Evolutionary conservation across 2,888 invertebrate species (phyloP).

Genomic region (Desoria tigrina): DNA sequence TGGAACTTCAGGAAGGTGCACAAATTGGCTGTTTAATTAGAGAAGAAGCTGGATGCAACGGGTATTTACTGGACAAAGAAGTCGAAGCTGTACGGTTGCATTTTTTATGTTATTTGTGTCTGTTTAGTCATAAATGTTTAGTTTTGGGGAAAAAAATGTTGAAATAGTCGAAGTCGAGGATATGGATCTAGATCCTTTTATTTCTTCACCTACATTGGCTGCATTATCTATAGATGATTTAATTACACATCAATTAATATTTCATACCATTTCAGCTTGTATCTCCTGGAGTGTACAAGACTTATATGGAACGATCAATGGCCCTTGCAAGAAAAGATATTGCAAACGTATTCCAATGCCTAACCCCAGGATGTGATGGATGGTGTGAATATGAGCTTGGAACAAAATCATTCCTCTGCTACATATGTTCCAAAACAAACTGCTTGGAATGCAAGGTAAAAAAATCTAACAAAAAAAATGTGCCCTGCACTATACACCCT

Average conservation of each 20-base stretch:
- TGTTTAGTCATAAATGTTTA: no score
- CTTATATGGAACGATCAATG: conserved; percentile 76
- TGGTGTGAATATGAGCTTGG: conserved; percentile 88
- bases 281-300: conserved; percentile 70
- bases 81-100: conserved; percentile 3
- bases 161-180: no score
- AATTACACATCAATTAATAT: not conserved
- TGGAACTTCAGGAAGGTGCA: conserved; percentile 17
- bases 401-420: conserved; percentile 70
- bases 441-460: conserved; percentile 25
- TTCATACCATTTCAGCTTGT: conserved; percentile 62
- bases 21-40: conserved; percentile 19
- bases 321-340: conserved; percentile 74
- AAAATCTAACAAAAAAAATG: not conserved
- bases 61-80: conserved; percentile 9
- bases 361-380: conserved; percentile 80
- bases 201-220: no score
- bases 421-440: not conserved
- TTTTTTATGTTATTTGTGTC: no score
- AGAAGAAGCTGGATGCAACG: conserved; percentile 17
- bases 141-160: no score
- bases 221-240: no score
- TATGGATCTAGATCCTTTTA: no score
- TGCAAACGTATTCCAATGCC: conserved; percentile 81
- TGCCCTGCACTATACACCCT: not conserved